Conservation (phyloP, 2,113 vertebrate genomes). For the Brachyhypopomus gauderio region DNA sequence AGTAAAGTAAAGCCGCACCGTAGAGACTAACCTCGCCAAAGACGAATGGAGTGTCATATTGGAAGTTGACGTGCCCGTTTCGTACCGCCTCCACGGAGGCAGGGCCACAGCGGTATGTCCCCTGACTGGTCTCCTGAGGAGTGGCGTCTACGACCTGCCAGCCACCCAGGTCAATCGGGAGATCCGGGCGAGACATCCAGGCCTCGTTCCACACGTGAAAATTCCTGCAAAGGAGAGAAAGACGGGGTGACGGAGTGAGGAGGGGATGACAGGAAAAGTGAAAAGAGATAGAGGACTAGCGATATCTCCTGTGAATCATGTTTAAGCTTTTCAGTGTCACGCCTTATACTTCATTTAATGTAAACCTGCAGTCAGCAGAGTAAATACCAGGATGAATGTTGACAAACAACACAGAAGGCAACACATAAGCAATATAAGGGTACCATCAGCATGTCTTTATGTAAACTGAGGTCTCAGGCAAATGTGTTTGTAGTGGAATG, state of each 20-base stretch:
- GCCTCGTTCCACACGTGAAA: conserved; percentile 95
- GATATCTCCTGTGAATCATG: neutral
- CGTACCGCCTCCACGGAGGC: conserved; percentile 83
- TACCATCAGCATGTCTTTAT: neutral
- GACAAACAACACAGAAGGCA: too few relatives aligned
- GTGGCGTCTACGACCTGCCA: conserved; percentile 87
- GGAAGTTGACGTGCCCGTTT: conserved; percentile 84
- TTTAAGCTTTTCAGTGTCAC: neutral
- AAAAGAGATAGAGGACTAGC: neutral
- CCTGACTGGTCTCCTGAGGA: conserved; percentile 89
- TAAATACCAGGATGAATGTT: too few relatives aligned
- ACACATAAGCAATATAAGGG: too few relatives aligned
- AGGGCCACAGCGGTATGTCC: conserved; percentile 86
- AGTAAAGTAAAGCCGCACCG: too few relatives aligned
- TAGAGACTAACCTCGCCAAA: conserved; percentile 82
- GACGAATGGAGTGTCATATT: conserved; percentile 84
- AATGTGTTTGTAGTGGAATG: neutral
- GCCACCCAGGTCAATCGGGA: conserved; percentile 77
- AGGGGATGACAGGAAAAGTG: neutral
- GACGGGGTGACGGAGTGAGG: neutral
- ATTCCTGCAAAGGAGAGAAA: conserved; percentile 76
- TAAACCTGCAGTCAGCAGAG: too few relatives aligned
- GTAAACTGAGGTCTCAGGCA: neutral
- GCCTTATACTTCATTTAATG: neutral
- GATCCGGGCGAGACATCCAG: conserved; percentile 90